Evolutionary conservation across 2,888 invertebrate genomes (phyloP).

Genomic region (Malacosoma neustria): DNA sequence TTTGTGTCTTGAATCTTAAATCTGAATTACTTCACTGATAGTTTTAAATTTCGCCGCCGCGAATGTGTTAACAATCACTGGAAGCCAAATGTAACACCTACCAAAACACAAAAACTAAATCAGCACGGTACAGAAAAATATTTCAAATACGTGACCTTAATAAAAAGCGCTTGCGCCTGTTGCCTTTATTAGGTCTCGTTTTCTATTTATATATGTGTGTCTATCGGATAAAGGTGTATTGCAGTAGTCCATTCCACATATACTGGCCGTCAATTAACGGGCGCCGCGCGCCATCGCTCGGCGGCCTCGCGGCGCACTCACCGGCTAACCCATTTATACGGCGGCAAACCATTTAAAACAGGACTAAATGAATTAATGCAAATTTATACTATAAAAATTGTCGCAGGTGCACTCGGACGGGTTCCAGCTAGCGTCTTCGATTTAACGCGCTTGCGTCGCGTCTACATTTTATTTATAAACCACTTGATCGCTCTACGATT

Average conservation of each 20-base stretch:
- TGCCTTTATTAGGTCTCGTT: too few relatives aligned
- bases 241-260: constrained; percentile 3
- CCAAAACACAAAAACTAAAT: too few relatives aligned
- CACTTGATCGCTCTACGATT: constrained; percentile 36
- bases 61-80: too few relatives aligned
- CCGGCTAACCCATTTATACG: constrained; percentile 73
- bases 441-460: constrained; percentile 64
- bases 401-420: constrained; percentile 70
- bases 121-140: too few relatives aligned
- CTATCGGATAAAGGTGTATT: not conserved
- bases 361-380: constrained; percentile 74
- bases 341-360: constrained; percentile 54
- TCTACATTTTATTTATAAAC: constrained; percentile 67
- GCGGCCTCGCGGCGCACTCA: constrained; percentile 37
- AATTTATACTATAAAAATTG: constrained; percentile 75
- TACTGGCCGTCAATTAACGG: constrained; percentile 22
- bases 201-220: not conserved
- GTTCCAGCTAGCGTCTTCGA: constrained; percentile 66
- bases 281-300: constrained; percentile 7
- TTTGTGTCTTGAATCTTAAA: too few relatives aligned
- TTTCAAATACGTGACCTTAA: too few relatives aligned
- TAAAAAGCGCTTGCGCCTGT: too few relatives aligned
- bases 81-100: too few relatives aligned
- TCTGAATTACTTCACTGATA: too few relatives aligned
- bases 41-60: too few relatives aligned